Evolutionary conservation across 2,888 invertebrate genomes (phyloP).

Genomic region (Polylopha cassiicola): DNA sequence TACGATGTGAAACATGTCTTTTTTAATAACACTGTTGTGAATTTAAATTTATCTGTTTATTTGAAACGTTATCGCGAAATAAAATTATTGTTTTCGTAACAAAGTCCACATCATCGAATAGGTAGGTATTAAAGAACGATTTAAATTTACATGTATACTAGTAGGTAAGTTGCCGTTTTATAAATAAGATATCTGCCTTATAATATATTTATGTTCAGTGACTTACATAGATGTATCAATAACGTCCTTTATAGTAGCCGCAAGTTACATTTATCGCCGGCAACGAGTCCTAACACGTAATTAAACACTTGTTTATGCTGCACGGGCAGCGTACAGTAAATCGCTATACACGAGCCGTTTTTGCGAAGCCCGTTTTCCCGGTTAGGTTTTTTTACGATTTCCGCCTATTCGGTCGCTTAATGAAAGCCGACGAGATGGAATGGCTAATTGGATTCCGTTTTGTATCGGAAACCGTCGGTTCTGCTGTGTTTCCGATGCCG

Average conservation of each 20-base stretch:
- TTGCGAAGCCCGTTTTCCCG: conserved; percentile 39
- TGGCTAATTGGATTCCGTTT: conserved; percentile 69
- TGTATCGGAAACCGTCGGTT: conserved; percentile 54
- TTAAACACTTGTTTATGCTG: conserved; percentile 44
- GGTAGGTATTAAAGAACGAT: no score
- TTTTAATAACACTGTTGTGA: no score
- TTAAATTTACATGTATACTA: no score
- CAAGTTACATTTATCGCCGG: conserved; percentile 37
- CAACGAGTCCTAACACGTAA: conserved; percentile 34
- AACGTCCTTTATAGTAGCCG: conserved; percentile 16
- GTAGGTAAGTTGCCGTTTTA: no score
- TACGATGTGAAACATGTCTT: no score
- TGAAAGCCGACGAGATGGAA: conserved; percentile 58
- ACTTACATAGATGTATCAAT: conserved; percentile 9
- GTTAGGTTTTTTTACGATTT: conserved; percentile 46
- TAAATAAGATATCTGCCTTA: no score
- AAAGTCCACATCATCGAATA: no score
- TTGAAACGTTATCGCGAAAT: no score
- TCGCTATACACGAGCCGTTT: conserved; percentile 51
- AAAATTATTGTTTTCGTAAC: no score
- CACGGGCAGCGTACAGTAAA: conserved; percentile 41
- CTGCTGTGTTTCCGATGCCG: conserved; percentile 46
- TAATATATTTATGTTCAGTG: conserved; percentile 1
- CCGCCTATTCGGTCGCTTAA: conserved; percentile 53
- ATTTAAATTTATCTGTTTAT: no score